Evolutionary conservation across 2,113 vertebrate genomes (phyloP), one percentile per base, ranked within the genome.

Genomic region (Catharus bicknelli): DNA sequence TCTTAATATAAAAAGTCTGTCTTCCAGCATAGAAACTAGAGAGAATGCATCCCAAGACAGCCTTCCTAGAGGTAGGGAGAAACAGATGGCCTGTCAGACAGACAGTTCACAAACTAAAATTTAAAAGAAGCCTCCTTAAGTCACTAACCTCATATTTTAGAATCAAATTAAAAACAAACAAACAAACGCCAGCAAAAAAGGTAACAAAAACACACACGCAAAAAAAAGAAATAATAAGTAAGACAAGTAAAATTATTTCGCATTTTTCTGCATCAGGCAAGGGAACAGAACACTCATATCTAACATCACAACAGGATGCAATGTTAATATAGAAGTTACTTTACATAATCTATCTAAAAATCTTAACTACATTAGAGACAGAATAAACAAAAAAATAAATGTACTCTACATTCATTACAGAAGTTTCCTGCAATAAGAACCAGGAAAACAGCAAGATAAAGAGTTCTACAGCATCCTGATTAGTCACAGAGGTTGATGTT

Each of bases 1-100:
- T 96, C 94, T 95, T 97, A 96, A 95, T 93, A 96, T 93, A 87
- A 88, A 85, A 97, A 96, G 93, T 94, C 96, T 97, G 92, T 95
- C 88, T 96, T 83, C 83, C 66, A 51, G 88, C 83, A 27, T 12
- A 91, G 91, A 96, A 95, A 95, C 72, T 12, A 68, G 73, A 87
- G 64, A 73, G 55, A 43, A 87, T 70, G 86, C 61, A 90, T 92
- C 88, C 17, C 9, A 80, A 94, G 47, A 15, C 42, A 69, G 61
- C 47, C 34, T 82, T 85, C 50, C 15, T 84, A 84, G 79, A n/a
- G 19, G 13, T 36, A 36, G 34, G 34, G 26, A 57, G 57, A 95
- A 94, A 96, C 92, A 95, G 90, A 95, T 47, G 72, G 69, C 62
- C 68, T 93, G 91, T 85, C 86, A 75, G 80, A 88, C 17, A 76